Evolutionary conservation across 2,888 invertebrate genomes (phyloP), one percentile per base, ranked within the genome.

Genomic region (Magallana nippona): DNA sequence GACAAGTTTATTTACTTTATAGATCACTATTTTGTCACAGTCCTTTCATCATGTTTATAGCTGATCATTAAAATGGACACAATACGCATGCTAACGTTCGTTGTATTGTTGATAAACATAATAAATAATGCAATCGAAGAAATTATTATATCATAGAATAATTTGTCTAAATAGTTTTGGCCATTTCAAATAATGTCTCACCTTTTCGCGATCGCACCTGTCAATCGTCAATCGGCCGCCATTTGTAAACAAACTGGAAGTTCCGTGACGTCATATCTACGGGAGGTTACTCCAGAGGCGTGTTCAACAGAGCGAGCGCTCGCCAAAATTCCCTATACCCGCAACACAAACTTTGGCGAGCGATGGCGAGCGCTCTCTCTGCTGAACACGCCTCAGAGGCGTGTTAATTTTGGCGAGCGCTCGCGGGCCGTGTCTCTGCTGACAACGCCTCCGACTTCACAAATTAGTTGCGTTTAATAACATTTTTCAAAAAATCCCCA

Each of bases 141-240:
- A 60, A 11, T n/a, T 60, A 60, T n/a, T 8, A 17, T 60, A n/a
- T 44, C 5, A 60, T 5, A n/a, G 5, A n/a, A 1, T 10, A 60
- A n/a, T n/a, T n/a, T 60, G 17, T n/a, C 60, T 60, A 3, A 1
- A 15, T 8, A 8, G n/a, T 17, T 60, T 2, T n/a, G n/a, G n/a
- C 60, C 1, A 60, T n/a, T 60, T 60, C 60, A 60, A 60, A 27
- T 63, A 10, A 22, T 11, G 27, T 32, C 27, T 63, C 27, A 63
- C 63, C 63, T 63, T 32, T 63, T 13, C 13, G 60, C 19, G 44
- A 60, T 63, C 63, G 81, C 81, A 81, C 81, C 62, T 81, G 81
- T 81, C 55, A 62, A 81, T 60, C 81, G 81, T 81, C 55, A 81
- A 81, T 60, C 81, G 55, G 81, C 62, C 15, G 81, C 81, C 81